Conservation (phyloP, 2,888 invertebrate genomes). For the Oligia strigilis region DNA sequence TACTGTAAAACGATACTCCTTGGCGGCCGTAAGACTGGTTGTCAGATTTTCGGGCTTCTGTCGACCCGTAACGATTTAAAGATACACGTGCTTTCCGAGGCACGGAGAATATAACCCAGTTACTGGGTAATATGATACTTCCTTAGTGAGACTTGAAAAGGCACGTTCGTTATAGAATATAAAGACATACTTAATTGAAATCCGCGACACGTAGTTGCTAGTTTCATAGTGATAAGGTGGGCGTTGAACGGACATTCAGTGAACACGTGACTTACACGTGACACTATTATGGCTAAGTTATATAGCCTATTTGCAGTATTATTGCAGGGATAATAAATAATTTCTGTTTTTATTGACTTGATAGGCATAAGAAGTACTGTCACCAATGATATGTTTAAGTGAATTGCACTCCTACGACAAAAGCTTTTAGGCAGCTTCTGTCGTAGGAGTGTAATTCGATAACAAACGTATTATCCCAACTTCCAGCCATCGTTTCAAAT, state of each 20-base stretch:
- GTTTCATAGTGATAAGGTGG: conserved; percentile 53
- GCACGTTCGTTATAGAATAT: conserved; percentile 17
- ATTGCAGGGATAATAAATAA: background rate
- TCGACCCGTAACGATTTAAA: no score
- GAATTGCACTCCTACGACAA: background rate
- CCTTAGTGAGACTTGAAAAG: background rate
- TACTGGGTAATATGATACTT: background rate
- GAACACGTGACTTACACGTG: conserved; percentile 46
- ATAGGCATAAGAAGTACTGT: background rate
- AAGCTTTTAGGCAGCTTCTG: no score
- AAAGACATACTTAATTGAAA: conserved; percentile 24
- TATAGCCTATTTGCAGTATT: conserved; percentile 10
- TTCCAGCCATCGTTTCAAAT: background rate
- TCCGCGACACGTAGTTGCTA: conserved; percentile 11
- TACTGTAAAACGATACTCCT: background rate
- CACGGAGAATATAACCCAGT: background rate
- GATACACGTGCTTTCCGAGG: background rate
- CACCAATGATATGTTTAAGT: background rate
- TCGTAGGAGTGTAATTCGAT: background rate
- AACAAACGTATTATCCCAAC: background rate
- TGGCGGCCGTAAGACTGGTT: background rate
- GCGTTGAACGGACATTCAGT: conserved; percentile 29
- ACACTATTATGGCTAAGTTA: conserved; percentile 16
- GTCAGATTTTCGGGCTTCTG: background rate
- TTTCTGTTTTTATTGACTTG: background rate